These are phyloP conservation scores for Labeo calbasu DNA, from an alignment of 2,797 vertebrate genomes.

Conservation along the genomic window DNA sequence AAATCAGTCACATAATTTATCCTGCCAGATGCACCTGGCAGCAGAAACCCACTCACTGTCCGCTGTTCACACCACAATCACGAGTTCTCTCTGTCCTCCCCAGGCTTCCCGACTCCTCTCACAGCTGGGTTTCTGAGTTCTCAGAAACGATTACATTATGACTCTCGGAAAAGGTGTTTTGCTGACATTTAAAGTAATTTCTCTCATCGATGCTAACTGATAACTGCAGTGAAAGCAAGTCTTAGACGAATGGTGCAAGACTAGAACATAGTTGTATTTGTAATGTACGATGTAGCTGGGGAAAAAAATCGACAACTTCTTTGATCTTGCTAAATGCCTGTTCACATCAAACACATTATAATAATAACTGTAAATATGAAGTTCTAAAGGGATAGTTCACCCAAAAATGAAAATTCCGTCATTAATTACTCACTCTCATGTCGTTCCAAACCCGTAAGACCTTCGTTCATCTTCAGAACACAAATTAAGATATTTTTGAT, in stretches of 20 bases:
- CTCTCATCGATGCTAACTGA: not conserved
- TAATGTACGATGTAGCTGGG: not conserved
- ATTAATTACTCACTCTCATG: not conserved
- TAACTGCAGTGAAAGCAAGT: not conserved
- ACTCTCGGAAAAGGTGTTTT: not conserved
- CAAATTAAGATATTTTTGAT: too few species aligned
- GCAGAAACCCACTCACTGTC: constrained; percentile 33
- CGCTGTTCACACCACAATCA: constrained; percentile 18
- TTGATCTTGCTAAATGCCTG: not conserved
- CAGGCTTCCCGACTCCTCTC: constrained; percentile 30
- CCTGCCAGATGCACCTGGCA: constrained; percentile 60
- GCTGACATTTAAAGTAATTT: not conserved
- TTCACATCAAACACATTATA: not conserved
- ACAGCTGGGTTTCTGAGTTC: constrained; percentile 40
- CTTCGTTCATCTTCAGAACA: too few species aligned
- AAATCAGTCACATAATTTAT: constrained; percentile 55
- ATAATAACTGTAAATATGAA: not conserved
- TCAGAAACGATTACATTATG: not conserved
- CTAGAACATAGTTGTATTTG: not conserved
- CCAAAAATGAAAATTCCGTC: not conserved
- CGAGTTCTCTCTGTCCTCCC: constrained; percentile 41
- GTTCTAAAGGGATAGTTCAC: not conserved
- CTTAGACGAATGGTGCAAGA: not conserved
- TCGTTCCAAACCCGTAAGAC: not conserved
- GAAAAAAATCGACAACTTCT: not conserved